A percentile compares a stretch with the other conserved stretches of the same genome.
These are phyloP conservation scores for Forpus xanthops DNA, from an alignment of 2,797 vertebrate genomes.

Conservation along the genomic window DNA sequence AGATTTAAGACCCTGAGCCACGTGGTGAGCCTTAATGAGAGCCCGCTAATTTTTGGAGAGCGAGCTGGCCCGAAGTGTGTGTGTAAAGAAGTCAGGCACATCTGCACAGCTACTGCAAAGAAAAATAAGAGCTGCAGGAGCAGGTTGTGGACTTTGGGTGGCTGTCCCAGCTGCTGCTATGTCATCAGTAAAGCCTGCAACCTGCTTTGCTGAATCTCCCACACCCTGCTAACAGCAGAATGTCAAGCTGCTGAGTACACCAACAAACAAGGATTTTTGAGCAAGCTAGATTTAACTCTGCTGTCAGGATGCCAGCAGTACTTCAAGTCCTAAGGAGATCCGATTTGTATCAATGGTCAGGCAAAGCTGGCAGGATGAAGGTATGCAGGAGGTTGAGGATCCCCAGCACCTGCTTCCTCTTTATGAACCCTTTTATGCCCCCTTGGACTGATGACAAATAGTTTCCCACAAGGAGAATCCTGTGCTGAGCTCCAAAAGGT, in stretches of 20 bases:
- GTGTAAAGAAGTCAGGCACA: not conserved
- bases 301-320: not conserved
- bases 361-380: not conserved
- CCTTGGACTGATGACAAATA: not conserved
- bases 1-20: not conserved
- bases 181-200: not conserved
- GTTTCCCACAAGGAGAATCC: not conserved
- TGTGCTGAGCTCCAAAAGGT: not conserved
- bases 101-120: not conserved
- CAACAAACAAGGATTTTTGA: not conserved
- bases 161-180: not conserved
- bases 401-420: not conserved
- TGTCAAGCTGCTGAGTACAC: not conserved
- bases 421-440: not conserved
- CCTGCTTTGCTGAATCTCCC: not conserved
- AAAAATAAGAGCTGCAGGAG: not conserved
- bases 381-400: not conserved
- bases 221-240: not conserved
- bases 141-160: not conserved
- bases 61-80: not conserved
- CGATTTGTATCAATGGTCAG: rapidly evolving
- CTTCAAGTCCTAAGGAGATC: not conserved
- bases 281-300: not conserved
- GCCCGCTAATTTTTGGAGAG: not conserved
- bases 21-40: not conserved